Conservation (phyloP, 2,888 invertebrate species). For the Eulithis testata region DNA sequence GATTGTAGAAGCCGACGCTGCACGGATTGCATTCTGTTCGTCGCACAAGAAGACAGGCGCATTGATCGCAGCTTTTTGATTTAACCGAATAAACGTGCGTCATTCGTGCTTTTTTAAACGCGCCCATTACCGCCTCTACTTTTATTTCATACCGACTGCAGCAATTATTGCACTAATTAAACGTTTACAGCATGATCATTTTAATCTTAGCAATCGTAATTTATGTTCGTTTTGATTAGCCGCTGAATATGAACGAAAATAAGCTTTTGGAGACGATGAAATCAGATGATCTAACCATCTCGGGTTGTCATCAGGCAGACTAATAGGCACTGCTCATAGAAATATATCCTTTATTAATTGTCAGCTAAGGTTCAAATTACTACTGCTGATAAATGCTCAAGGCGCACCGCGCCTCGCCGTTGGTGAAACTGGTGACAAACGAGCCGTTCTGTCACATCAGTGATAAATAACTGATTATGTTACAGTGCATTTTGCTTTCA, state of each 20-base stretch:
- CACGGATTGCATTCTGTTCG: conserved; percentile 74
- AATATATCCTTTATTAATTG: conserved; percentile 58
- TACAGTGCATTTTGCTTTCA: conserved; percentile 79
- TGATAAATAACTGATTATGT: conserved; percentile 84
- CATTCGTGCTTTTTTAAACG: conserved; percentile 58
- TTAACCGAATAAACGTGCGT: conserved; percentile 57
- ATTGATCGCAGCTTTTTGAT: conserved; percentile 72
- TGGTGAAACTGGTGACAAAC: conserved; percentile 82
- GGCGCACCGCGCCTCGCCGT: conserved; percentile 67
- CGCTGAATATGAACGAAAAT: conserved; percentile 65
- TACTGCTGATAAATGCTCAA: conserved; percentile 70
- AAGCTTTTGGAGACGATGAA: conserved; percentile 70
- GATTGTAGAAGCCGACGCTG: conserved; percentile 72
- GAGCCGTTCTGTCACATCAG: conserved; percentile 75
- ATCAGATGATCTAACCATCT: conserved; percentile 77
- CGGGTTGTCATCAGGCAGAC: conserved; percentile 73
- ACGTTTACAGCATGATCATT: conserved; percentile 45
- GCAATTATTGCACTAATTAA: conserved; percentile 48
- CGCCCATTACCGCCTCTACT: conserved; percentile 54
- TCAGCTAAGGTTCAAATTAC: conserved; percentile 62
- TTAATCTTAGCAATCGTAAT: conserved; percentile 40
- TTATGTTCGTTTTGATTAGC: conserved; percentile 46
- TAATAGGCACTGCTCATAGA: conserved; percentile 57
- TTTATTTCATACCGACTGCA: conserved; percentile 47
- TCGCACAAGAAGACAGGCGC: conserved; percentile 70